Evolutionary conservation across 2,113 vertebrate species (phyloP), one percentile per base, ranked within the genome.

Genomic region (Ia io): DNA sequence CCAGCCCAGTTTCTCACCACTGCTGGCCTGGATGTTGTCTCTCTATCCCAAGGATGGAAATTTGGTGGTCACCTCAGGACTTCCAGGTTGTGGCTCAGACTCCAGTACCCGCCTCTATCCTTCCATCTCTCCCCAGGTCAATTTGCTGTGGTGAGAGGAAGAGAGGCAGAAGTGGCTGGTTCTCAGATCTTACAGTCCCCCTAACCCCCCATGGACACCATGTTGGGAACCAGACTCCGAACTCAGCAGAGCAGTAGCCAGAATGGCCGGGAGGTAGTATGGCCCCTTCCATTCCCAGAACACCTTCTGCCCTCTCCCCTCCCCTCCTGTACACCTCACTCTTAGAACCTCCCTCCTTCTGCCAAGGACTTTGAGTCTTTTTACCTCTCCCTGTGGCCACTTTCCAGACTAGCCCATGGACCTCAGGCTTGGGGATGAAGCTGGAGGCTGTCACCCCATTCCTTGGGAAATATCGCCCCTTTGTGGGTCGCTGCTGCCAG

Each of bases 401-500:
- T 67, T 92, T 79, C 12, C 96, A 98, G 98, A 74, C 94, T 76
- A 88, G 79, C 6, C 30, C 90, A 4, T 96, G 92, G 94, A 49
- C 94, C 14, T 71, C 83, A 0, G 88, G 88, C 23, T 89, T 95
- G 9, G 90, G 91, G 20, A 88, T 93, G 83, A 97, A 97, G n/a
- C 88, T 98, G 97, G 98, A 98, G 7, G 16, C 96, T 3, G 80
- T 97, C 74, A 88, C 93, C 59, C 98, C 98, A 0, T 98, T 98
- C n/a, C 94, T 98, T 95, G 98, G 98, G 35, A 97, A 95, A 2
- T 97, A 65, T 40, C 98, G 97, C 0, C 98, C 98, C 0, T 91
- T 96, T 28, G 73, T 88, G 0, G 88, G 98, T 67, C 98, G 96
- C 6, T 98, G 98, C 92, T 99, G 98, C 93, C 98, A 98, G 85